Conservation (phyloP, 2,888 invertebrate genomes). For the Sinhomidia bicolor region DNA sequence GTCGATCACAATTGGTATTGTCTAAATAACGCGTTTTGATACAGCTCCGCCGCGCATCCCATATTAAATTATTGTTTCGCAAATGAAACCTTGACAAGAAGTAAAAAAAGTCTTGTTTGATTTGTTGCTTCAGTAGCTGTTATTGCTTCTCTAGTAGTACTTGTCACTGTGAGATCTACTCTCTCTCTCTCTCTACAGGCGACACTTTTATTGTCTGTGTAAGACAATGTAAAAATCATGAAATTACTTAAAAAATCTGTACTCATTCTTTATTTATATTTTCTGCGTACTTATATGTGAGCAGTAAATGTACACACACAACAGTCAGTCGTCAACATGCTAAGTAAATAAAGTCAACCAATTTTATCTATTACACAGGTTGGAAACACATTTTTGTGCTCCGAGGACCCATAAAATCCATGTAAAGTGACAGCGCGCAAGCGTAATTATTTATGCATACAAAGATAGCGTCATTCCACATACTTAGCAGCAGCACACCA, state of each 20-base stretch:
- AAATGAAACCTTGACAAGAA: constrained; percentile 69
- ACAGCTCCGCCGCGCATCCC: constrained; percentile 62
- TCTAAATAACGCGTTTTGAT: constrained; percentile 66
- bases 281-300: not conserved
- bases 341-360: constrained; percentile 22
- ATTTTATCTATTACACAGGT: constrained; percentile 29
- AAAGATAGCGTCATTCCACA: constrained; percentile 11
- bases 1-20: constrained; percentile 73
- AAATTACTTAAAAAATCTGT: constrained; percentile 13
- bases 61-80: constrained; percentile 70
- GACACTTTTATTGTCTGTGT: constrained; percentile 36
- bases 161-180: not conserved
- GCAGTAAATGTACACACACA: not conserved
- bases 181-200: constrained; percentile 8
- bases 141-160: constrained; percentile 17
- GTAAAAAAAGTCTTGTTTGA: constrained; percentile 50
- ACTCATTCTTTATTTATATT: constrained; percentile 8
- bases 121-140: constrained; percentile 46
- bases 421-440: constrained; percentile 56
- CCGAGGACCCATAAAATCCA: constrained; percentile 64
- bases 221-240: constrained; percentile 67
- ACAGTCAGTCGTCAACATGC: not conserved
- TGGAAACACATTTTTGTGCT: constrained; percentile 58
- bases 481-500: constrained; percentile 3
- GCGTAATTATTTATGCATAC: constrained; percentile 69